Percentiles rank a stretch among this genome's conserved stretches.
phyloP scores from a whole-genome alignment of 2,888 invertebrate genomes.

The Rotaria macrura region DNA sequence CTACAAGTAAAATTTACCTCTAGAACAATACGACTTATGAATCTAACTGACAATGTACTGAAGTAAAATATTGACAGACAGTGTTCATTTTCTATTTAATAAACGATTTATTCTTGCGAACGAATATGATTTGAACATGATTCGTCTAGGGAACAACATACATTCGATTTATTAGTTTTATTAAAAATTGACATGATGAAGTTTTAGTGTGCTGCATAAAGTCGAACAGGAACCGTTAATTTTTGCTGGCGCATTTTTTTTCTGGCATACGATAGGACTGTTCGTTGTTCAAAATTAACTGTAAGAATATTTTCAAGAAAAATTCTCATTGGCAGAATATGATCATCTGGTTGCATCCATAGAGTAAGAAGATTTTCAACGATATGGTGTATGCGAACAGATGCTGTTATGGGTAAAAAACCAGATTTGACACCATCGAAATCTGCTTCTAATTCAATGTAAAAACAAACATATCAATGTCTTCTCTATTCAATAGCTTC shows the following conservation, averaged over 20 bases:
- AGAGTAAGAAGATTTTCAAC: constrained; percentile 51
- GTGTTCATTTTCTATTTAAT: too few relatives aligned
- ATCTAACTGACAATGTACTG: too few relatives aligned
- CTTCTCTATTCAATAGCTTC: constrained; percentile 34
- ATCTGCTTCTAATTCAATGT: constrained; percentile 22
- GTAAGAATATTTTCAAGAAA: constrained; percentile 20
- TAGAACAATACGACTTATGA: too few relatives aligned
- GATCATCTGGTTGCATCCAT: constrained; percentile 47
- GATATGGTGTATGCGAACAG: constrained; percentile 48
- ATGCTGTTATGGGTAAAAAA: constrained; percentile 37
- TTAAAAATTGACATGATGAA: too few relatives aligned
- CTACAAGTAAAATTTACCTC: too few relatives aligned
- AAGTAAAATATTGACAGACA: too few relatives aligned
- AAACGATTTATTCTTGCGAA: too few relatives aligned
- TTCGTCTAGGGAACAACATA: too few relatives aligned
- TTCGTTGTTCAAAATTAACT: not conserved
- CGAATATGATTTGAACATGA: too few relatives aligned
- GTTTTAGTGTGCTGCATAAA: not conserved
- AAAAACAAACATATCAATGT: too few relatives aligned
- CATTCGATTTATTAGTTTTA: too few relatives aligned
- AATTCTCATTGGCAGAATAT: constrained; percentile 47
- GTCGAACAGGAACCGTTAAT: not conserved
- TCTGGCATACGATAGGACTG: not conserved
- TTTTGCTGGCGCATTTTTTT: not conserved
- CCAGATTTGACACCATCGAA: not conserved